Evolutionary conservation across 2,113 vertebrate species (phyloP).

Genomic region (Psephotus haematonotus): DNA sequence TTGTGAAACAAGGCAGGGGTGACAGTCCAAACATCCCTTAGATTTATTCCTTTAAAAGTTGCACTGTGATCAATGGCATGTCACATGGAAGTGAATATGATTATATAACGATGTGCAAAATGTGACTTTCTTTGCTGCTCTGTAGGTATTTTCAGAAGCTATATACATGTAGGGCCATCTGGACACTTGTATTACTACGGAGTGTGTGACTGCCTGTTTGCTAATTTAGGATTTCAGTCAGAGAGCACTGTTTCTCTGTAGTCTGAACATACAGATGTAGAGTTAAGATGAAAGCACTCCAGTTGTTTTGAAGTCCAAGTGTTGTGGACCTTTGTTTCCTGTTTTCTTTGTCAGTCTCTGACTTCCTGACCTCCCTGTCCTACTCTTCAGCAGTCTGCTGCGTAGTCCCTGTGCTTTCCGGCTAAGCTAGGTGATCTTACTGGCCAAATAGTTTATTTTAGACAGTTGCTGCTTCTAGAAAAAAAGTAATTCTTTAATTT

Average conservation of each 20-base stretch:
- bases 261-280: background rate
- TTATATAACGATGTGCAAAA: background rate
- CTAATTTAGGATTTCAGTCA: background rate
- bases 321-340: background rate
- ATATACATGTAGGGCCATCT: background rate
- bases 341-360: background rate
- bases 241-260: background rate
- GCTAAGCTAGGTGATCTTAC: background rate
- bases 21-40: background rate
- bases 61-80: background rate
- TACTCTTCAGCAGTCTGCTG: background rate
- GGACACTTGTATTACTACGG: background rate
- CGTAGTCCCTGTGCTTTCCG: background rate
- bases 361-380: background rate
- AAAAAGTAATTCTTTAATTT: background rate
- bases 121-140: background rate
- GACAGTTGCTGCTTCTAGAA: background rate
- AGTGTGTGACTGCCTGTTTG: background rate
- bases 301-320: background rate
- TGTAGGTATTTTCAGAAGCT: slow-evolving; percentile 20
- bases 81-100: background rate
- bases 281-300: background rate
- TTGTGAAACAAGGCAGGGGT: background rate
- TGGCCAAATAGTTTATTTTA: background rate
- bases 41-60: background rate